phyloP scores from a whole-genome alignment of 2,113 vertebrate species.

The Plotosus lineatus region DNA sequence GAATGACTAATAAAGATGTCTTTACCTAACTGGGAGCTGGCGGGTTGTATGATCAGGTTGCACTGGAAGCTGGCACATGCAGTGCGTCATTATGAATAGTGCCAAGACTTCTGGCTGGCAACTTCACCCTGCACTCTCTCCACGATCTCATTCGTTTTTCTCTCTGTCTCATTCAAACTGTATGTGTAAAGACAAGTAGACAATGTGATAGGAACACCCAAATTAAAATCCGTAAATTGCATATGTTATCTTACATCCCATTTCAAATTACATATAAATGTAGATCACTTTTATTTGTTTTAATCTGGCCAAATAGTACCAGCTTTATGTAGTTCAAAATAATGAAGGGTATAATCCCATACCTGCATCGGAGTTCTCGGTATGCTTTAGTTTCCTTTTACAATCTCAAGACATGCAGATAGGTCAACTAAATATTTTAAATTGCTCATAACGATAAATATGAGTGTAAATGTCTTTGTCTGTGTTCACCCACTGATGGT shows the following conservation, averaged over 20 bases:
- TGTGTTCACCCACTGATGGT: too few species aligned
- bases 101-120: conserved; percentile 89
- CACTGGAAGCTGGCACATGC: conserved; percentile 91
- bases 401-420: too few species aligned
- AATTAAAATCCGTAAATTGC: neutral
- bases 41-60: conserved; percentile 90
- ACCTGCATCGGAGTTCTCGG: neutral
- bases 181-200: neutral
- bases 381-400: too few species aligned
- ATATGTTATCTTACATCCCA: neutral
- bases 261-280: neutral
- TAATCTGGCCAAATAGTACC: neutral
- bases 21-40: conserved; percentile 97
- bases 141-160: neutral
- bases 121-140: conserved; percentile 59
- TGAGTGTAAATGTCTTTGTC: too few species aligned
- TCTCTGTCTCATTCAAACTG: conserved; percentile 5
- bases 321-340: neutral
- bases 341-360: neutral
- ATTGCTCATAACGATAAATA: too few species aligned
- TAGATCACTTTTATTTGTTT: neutral
- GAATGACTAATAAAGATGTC: conserved; percentile 96
- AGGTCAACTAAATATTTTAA: too few species aligned
- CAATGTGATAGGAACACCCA: neutral
- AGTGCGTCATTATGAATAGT: conserved; percentile 93